Evolutionary conservation across 2,113 vertebrate genomes (phyloP).

Genomic region (Toxostoma redivivum): DNA sequence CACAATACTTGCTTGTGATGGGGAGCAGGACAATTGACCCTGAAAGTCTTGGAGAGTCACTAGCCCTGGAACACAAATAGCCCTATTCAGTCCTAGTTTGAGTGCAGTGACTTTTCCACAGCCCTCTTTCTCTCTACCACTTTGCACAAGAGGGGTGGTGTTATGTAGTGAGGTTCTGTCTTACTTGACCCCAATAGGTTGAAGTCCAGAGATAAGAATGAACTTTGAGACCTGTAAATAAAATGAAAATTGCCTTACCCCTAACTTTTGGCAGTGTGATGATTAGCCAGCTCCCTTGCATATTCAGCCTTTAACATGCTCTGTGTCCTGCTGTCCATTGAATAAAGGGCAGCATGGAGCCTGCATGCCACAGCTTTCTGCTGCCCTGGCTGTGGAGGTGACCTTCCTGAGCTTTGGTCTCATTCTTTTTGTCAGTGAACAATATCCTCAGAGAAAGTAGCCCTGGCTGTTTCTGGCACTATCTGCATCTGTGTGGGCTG

Average conservation of each 20-base stretch:
- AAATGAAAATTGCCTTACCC: background rate
- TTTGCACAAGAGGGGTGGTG: background rate
- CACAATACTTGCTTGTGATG: background rate
- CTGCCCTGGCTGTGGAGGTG: background rate
- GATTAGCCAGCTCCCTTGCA: background rate
- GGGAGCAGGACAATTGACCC: background rate
- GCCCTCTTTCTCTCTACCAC: background rate
- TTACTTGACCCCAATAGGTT: background rate
- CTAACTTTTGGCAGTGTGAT: background rate
- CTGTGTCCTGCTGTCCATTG: background rate
- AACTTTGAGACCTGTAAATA: slow-evolving; percentile 30
- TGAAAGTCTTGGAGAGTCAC: background rate
- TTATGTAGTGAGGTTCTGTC: background rate
- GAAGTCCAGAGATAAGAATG: slow-evolving; percentile 42
- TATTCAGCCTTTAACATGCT: background rate
- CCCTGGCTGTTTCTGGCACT: background rate
- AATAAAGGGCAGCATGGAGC: background rate
- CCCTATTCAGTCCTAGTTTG: background rate
- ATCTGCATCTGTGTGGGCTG: background rate
- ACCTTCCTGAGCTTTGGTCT: background rate
- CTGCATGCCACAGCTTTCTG: background rate
- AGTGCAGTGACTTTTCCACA: background rate
- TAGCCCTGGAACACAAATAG: background rate
- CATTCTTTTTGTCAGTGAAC: background rate
- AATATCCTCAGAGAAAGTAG: background rate